phyloP scores from a whole-genome alignment of 2,797 vertebrate genomes.

The Acomys russatus region DNA sequence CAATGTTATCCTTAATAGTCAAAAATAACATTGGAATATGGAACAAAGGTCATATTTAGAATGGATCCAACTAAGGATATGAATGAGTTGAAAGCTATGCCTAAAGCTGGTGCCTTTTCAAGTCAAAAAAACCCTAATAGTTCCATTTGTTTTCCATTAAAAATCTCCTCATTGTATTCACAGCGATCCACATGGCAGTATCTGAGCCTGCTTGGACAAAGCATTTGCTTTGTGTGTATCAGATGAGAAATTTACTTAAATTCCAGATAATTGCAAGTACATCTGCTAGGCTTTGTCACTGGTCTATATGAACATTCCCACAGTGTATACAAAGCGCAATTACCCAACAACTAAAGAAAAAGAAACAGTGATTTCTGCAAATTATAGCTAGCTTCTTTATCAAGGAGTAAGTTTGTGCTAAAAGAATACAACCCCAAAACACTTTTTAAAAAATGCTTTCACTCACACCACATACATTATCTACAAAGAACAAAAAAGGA shows the following conservation, averaged over 20 bases:
- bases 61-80: constrained; percentile 69
- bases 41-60: constrained; percentile 81
- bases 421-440: constrained; percentile 82
- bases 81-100: constrained; percentile 74
- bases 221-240: constrained; percentile 80
- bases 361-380: constrained; percentile 85
- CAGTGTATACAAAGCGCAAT: constrained; percentile 85
- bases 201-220: constrained; percentile 73
- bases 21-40: constrained; percentile 1
- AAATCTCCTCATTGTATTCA: constrained; percentile 83
- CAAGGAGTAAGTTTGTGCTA: constrained; percentile 82
- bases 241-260: constrained; percentile 84
- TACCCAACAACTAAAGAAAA: constrained; percentile 83
- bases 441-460: constrained; percentile 76
- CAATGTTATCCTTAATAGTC: background rate
- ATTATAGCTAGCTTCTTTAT: constrained; percentile 82
- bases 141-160: constrained; percentile 84
- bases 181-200: constrained; percentile 76
- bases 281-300: constrained; percentile 81
- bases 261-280: constrained; percentile 85
- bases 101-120: constrained; percentile 80
- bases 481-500: constrained; percentile 70
- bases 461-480: constrained; percentile 78
- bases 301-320: constrained; percentile 85
- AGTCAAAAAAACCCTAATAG: constrained; percentile 81